These are phyloP conservation scores for Eupsilia transversa DNA, from an alignment of 2,888 invertebrate species.

Conservation along the genomic window DNA sequence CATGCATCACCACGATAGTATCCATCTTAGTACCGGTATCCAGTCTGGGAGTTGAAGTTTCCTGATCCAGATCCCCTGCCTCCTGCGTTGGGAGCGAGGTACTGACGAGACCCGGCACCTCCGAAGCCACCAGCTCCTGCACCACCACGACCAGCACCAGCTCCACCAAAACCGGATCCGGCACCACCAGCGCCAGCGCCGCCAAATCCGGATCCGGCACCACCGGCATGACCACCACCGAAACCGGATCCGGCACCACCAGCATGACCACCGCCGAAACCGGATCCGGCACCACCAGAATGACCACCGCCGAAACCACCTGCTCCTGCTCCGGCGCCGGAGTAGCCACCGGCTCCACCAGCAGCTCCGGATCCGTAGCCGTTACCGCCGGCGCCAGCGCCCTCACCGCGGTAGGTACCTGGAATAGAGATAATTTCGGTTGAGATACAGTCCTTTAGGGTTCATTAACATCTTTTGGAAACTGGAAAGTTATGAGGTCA, in stretches of 20 bases:
- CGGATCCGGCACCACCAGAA: constrained; percentile 51
- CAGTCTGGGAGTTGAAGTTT: constrained; percentile 87
- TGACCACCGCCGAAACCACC: constrained; percentile 20
- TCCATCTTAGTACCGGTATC: constrained; percentile 83
- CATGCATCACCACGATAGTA: constrained; percentile 59
- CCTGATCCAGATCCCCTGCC: constrained; percentile 83
- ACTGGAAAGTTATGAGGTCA: neutral
- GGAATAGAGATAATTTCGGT: constrained; percentile 54
- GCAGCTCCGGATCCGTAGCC: constrained; percentile 56
- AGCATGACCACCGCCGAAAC: constrained; percentile 59
- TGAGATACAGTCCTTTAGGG: neutral
- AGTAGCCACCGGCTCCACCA: constrained; percentile 31
- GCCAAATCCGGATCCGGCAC: constrained; percentile 60
- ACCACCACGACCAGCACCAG: constrained; percentile 66
- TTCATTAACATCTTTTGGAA: too few relatives aligned
- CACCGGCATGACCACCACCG: constrained; percentile 50
- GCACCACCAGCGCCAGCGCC: constrained; percentile 56
- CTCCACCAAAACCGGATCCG: constrained; percentile 69
- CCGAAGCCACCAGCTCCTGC: constrained; percentile 71
- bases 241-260: constrained; percentile 42
- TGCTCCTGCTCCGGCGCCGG: too few relatives aligned
- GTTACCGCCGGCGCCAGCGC: constrained; percentile 67
- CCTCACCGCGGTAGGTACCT: constrained; percentile 88
- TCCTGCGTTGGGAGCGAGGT: constrained; percentile 85
- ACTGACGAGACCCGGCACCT: constrained; percentile 84